These are phyloP conservation scores for Diabrotica virgifera DNA, from an alignment of 1,140 invertebrate genomes.

Conservation along the genomic window DNA sequence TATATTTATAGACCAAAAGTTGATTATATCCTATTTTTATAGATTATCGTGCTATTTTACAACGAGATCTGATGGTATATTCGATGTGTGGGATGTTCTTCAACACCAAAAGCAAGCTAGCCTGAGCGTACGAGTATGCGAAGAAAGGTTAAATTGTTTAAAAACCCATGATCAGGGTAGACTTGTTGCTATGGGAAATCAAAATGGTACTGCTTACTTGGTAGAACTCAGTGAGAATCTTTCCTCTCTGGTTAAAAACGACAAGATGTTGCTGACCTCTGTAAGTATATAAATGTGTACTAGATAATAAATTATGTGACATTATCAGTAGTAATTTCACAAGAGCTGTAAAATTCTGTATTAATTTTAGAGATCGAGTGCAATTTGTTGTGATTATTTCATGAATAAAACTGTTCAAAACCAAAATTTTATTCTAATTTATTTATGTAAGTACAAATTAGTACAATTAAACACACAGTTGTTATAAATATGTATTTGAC, in stretches of 20 bases:
- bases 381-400: too few relatives aligned
- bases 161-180: slow-evolving; percentile 60
- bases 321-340: too few relatives aligned
- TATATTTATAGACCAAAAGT: background rate
- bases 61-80: slow-evolving; percentile 79
- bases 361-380: too few relatives aligned
- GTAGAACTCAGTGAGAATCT: slow-evolving; percentile 84
- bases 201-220: slow-evolving; percentile 79
- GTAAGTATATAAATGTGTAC: slow-evolving; percentile 56
- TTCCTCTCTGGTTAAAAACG: slow-evolving; percentile 76
- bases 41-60: slow-evolving; percentile 86
- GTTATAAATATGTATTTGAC: too few relatives aligned
- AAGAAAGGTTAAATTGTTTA: slow-evolving; percentile 57
- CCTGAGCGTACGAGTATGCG: slow-evolving; percentile 77
- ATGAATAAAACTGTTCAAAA: too few relatives aligned
- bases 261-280: slow-evolving; percentile 80
- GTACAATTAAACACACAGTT: too few relatives aligned
- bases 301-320: background rate
- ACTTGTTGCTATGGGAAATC: slow-evolving; percentile 80
- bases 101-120: slow-evolving; percentile 83
- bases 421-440: too few relatives aligned
- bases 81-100: slow-evolving; percentile 89
- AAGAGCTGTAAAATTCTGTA: too few relatives aligned
- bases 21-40: slow-evolving; percentile 19
- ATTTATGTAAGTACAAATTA: too few relatives aligned